Conservation (phyloP, 2,888 invertebrate species). For the Dynastes tityus region DNA sequence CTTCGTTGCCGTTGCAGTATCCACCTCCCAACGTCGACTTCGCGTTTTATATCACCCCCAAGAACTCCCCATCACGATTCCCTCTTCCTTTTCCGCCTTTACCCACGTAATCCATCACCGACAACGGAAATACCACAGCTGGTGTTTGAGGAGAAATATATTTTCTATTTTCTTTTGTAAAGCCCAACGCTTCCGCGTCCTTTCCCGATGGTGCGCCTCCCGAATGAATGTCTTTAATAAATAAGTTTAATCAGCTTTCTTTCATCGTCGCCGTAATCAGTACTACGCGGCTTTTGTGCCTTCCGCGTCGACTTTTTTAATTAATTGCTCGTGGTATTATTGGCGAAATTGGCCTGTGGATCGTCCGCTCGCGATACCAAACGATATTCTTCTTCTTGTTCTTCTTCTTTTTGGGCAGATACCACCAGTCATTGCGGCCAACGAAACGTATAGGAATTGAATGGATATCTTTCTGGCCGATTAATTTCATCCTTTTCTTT, state of each 20-base stretch:
- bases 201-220: not conserved
- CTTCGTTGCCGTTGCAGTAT: not conserved
- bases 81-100: not conserved
- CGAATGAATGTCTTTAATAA: conserved; percentile 39
- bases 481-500: conserved; percentile 3
- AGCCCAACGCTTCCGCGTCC: conserved; percentile 13
- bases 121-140: conserved; percentile 52
- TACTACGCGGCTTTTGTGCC: conserved; percentile 35
- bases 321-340: conserved; percentile 26
- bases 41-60: not conserved
- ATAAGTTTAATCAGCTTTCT: conserved; percentile 43
- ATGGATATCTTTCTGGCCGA: not conserved
- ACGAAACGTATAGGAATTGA: not conserved
- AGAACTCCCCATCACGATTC: not conserved
- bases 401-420: not conserved
- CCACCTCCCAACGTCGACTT: not conserved
- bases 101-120: conserved; percentile 52
- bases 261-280: conserved; percentile 28
- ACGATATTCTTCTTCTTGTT: not conserved
- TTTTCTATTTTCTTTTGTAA: conserved; percentile 53
- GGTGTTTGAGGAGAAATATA: conserved; percentile 54
- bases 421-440: not conserved
- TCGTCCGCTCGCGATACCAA: too few relatives aligned
- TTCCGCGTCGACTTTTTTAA: conserved; percentile 26
- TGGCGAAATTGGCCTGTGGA: conserved; percentile 9